Evolutionary conservation across 2,113 vertebrate species (phyloP).

Genomic region (Xenus cinereus): DNA sequence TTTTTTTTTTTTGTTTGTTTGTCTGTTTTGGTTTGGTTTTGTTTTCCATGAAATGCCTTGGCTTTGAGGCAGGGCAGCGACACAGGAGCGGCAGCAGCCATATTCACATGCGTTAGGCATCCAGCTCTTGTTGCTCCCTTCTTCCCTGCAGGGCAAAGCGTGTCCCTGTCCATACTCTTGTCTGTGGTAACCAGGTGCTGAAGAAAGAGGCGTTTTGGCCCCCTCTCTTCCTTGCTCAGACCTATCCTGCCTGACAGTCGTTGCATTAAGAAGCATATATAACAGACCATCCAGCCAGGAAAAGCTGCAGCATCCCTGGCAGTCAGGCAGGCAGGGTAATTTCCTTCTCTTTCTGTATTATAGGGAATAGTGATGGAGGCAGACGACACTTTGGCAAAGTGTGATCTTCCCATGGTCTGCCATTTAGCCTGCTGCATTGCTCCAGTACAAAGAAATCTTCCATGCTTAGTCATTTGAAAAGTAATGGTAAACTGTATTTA

Average conservation of each 20-base stretch:
- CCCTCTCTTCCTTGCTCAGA: neutral
- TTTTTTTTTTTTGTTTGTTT: neutral
- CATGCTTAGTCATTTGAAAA: neutral
- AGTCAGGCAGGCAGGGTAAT: neutral
- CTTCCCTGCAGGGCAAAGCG: neutral
- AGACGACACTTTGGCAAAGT: neutral
- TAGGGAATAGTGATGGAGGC: neutral
- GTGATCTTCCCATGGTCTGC: neutral
- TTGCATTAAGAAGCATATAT: neutral
- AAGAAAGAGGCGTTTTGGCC: neutral
- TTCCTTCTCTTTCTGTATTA: neutral
- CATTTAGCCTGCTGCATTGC: neutral
- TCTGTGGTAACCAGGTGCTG: neutral
- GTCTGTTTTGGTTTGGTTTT: neutral
- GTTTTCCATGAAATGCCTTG: neutral
- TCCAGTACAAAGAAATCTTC: neutral
- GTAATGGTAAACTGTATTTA: neutral
- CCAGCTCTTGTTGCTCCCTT: neutral
- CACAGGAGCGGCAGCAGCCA: neutral
- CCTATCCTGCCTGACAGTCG: neutral
- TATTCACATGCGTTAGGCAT: neutral
- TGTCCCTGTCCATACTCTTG: neutral
- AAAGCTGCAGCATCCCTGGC: neutral
- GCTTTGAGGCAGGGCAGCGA: neutral
- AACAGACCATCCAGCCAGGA: neutral